Percentiles rank a stretch among this genome's conserved stretches.
These are phyloP conservation scores for Masticophis lateralis DNA, from an alignment of 2,797 vertebrate species.

Conservation along the genomic window DNA sequence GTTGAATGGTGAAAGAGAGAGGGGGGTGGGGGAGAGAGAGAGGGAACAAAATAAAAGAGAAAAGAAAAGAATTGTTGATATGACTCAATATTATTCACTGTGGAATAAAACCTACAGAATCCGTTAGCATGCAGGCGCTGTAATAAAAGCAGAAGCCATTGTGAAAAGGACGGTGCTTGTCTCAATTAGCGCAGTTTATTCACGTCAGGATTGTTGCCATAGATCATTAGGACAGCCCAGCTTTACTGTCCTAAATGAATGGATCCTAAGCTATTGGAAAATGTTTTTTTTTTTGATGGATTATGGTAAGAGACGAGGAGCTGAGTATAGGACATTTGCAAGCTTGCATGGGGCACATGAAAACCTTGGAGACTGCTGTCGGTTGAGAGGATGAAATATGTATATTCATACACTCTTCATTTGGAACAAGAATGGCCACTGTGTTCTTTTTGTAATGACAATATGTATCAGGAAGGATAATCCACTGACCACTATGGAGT, in stretches of 20 bases:
- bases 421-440: not conserved
- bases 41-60: not conserved
- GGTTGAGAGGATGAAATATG: not conserved
- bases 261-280: constrained; percentile 24
- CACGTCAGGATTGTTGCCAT: not conserved
- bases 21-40: no score
- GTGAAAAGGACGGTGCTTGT: not conserved
- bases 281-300: constrained; percentile 58
- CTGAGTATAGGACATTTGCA: constrained; percentile 35
- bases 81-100: constrained; percentile 1
- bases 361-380: constrained; percentile 19
- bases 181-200: not conserved
- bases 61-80: not conserved
- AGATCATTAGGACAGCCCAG: constrained; percentile 17
- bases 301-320: constrained; percentile 45
- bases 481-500: not conserved
- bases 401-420: not conserved
- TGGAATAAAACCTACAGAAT: not conserved
- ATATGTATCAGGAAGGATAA: not conserved
- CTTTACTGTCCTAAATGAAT: constrained; percentile 32
- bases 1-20: fast-evolving
- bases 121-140: not conserved
- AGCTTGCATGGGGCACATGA: constrained; percentile 33
- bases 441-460: not conserved
- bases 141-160: not conserved